These are phyloP conservation scores for Andrena bicolor DNA, from an alignment of 2,888 invertebrate species.

Conservation along the genomic window DNA sequence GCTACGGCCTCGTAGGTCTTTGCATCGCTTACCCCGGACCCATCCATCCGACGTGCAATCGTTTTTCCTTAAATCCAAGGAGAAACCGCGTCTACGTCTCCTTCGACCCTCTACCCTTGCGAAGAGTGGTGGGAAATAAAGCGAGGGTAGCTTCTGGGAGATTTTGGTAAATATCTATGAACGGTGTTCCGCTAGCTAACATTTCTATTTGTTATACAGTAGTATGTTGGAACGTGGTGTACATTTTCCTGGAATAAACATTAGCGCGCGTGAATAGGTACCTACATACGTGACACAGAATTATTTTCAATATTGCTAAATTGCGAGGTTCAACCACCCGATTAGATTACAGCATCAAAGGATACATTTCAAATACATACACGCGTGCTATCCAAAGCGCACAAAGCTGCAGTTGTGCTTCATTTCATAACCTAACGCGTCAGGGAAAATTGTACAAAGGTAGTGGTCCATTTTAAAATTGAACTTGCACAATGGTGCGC, in stretches of 20 bases:
- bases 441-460: slow-evolving; percentile 1
- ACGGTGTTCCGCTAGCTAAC: too few relatives aligned
- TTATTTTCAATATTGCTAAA: not conserved
- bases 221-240: too few relatives aligned
- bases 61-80: slow-evolving; percentile 54
- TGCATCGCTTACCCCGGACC: slow-evolving; percentile 42
- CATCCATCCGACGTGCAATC: slow-evolving; percentile 53
- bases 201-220: too few relatives aligned
- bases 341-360: slow-evolving; percentile 28
- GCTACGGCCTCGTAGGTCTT: slow-evolving; percentile 28
- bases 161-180: too few relatives aligned
- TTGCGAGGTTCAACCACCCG: not conserved
- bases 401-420: slow-evolving; percentile 17
- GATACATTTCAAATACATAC: too few relatives aligned
- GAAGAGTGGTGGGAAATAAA: slow-evolving; percentile 2
- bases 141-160: not conserved
- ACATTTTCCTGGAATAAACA: not conserved
- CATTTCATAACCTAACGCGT: slow-evolving; percentile 26
- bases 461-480: slow-evolving; percentile 44
- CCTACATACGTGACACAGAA: not conserved
- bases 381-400: not conserved
- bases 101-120: not conserved
- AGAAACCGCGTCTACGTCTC: not conserved
- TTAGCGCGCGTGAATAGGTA: not conserved
- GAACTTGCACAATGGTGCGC: slow-evolving; percentile 33